Evolutionary conservation across 2,113 vertebrate species (phyloP).

Genomic region (Candoia aspera): DNA sequence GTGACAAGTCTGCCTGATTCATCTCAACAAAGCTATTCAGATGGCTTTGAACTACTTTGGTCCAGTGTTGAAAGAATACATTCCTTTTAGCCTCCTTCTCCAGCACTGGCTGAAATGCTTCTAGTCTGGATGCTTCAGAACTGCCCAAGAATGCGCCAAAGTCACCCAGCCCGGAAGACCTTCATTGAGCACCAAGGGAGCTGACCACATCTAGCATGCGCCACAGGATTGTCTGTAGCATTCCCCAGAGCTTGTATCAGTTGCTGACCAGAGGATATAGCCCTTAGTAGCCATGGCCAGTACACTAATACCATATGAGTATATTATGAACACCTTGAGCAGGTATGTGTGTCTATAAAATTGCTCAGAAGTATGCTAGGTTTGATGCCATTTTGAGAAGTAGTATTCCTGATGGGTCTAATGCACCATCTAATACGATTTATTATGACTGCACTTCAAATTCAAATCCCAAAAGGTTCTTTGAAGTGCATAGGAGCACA

Average conservation of each 20-base stretch:
- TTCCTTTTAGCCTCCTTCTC: neutral
- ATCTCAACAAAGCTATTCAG: neutral
- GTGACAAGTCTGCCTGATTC: neutral
- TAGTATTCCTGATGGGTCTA: neutral
- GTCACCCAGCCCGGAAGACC: neutral
- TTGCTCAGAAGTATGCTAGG: neutral
- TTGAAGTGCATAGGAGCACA: neutral
- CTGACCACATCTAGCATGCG: neutral
- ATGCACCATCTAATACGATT: neutral
- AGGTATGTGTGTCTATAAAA: neutral
- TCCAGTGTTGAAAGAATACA: neutral
- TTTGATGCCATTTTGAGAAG: neutral
- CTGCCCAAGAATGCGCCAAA: neutral
- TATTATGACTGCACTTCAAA: neutral
- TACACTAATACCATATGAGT: neutral
- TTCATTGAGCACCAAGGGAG: neutral
- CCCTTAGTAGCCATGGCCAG: neutral
- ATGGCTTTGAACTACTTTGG: neutral
- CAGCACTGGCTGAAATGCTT: neutral
- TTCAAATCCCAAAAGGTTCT: neutral
- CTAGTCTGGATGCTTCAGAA: neutral
- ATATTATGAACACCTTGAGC: neutral
- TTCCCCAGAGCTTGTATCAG: neutral
- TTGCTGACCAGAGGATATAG: neutral
- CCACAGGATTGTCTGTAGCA: neutral